Percentiles rank a stretch among this genome's conserved stretches.
Evolutionary conservation across 1,140 invertebrate species (phyloP).

Genomic region (Drosophila teissieri): DNA sequence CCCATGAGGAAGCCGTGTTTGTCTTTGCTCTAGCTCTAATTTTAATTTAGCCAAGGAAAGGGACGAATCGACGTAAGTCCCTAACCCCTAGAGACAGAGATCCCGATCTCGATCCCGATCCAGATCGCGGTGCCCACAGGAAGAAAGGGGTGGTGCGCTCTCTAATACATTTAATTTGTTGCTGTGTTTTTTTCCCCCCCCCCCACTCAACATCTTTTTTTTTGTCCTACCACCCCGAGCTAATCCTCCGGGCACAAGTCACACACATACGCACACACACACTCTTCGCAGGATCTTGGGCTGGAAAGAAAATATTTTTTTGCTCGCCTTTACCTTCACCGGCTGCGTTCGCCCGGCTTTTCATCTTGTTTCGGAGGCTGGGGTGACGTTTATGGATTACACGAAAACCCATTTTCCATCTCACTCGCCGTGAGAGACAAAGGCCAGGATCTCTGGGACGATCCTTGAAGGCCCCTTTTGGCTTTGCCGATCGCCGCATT

Average conservation of each 20-base stretch:
- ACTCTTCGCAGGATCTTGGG: constrained; percentile 33
- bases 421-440: constrained; percentile 38
- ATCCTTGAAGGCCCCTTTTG: constrained; percentile 34
- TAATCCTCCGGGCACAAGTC: constrained; percentile 72
- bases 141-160: constrained; percentile 69
- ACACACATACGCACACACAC: constrained; percentile 23
- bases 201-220: constrained; percentile 2
- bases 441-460: constrained; percentile 38
- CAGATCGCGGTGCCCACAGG: constrained; percentile 48
- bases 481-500: constrained; percentile 42
- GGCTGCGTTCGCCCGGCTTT: constrained; percentile 44
- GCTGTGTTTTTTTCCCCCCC: constrained; percentile 52
- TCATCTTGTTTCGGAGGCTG: constrained; percentile 32
- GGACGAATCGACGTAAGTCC: constrained; percentile 25
- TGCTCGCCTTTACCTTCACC: constrained; percentile 60
- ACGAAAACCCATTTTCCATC: constrained; percentile 67
- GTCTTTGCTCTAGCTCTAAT: constrained; percentile 81
- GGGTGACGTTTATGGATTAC: constrained; percentile 84
- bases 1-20: constrained; percentile 57
- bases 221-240: constrained; percentile 44
- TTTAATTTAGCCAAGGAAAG: constrained; percentile 64
- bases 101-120: constrained; percentile 36
- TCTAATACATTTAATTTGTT: constrained; percentile 82
- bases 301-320: constrained; percentile 63
- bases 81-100: constrained; percentile 43